Conservation (phyloP, 2,888 invertebrate genomes). For the Microctonus hyperodae region DNA sequence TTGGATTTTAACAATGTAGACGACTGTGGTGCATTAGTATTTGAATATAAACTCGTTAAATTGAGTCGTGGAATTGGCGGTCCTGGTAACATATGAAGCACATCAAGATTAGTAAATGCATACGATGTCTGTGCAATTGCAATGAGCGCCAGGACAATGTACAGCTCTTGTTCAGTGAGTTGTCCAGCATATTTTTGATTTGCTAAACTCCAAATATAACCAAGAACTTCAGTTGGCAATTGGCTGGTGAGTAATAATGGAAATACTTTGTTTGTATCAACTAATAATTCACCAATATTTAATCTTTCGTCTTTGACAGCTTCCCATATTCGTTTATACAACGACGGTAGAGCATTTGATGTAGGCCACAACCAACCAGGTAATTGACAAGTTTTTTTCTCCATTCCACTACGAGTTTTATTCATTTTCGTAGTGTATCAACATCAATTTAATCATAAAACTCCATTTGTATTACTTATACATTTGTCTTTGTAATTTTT, state of each 20-base stretch:
- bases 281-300: slow-evolving; percentile 50
- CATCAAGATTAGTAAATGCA: slow-evolving; percentile 56
- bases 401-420: slow-evolving; percentile 46
- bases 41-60: slow-evolving; percentile 38
- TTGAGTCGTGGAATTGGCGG: slow-evolving; percentile 62
- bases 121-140: slow-evolving; percentile 63
- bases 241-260: slow-evolving; percentile 64
- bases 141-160: slow-evolving; percentile 63
- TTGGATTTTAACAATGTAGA: background rate
- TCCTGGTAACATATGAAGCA: slow-evolving; percentile 54
- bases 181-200: slow-evolving; percentile 64
- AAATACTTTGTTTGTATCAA: slow-evolving; percentile 63
- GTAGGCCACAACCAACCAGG: slow-evolving; percentile 63
- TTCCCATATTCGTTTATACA: slow-evolving; percentile 63
- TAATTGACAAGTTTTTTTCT: slow-evolving; percentile 55
- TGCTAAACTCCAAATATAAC: slow-evolving; percentile 64
- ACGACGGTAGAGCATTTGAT: slow-evolving; percentile 59
- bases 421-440: slow-evolving; percentile 41
- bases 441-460: background rate
- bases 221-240: slow-evolving; percentile 63
- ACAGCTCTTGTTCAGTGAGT: slow-evolving; percentile 64
- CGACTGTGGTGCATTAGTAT: slow-evolving; percentile 13
- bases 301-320: slow-evolving; percentile 58
- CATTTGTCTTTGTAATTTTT: too few species aligned
- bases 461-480: background rate